Percentiles rank a stretch among this genome's conserved stretches.
phyloP scores from a whole-genome alignment of 2,797 vertebrate genomes.

The Gymnodraco acuticeps region DNA sequence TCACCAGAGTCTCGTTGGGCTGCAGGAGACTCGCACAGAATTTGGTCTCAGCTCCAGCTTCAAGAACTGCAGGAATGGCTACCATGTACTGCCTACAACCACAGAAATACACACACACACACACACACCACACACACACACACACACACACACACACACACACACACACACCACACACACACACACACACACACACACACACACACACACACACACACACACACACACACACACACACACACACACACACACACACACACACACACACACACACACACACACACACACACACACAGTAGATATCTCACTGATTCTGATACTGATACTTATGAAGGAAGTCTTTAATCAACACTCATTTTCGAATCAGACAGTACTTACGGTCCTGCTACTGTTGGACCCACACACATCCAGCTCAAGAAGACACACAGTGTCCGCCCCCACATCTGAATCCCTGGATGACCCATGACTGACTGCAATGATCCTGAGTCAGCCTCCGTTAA shows the following conservation, averaged over 20 bases:
- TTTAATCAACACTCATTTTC: background rate
- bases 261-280: too few species aligned
- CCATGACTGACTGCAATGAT: slow-evolving; percentile 56
- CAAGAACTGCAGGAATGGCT: slow-evolving; percentile 73
- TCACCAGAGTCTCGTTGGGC: slow-evolving; percentile 70
- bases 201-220: too few species aligned
- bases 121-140: too few species aligned
- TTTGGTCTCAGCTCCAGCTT: slow-evolving; percentile 67
- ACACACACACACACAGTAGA: too few species aligned
- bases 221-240: too few species aligned
- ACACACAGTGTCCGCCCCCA: slow-evolving; percentile 58
- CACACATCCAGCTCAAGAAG: slow-evolving; percentile 44
- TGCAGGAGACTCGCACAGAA: slow-evolving; percentile 77
- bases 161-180: too few species aligned
- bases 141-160: too few species aligned
- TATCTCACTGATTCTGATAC: too few species aligned
- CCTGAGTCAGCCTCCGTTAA: slow-evolving; percentile 32
- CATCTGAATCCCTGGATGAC: slow-evolving; percentile 31
- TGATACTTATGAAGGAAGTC: too few species aligned
- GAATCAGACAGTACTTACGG: slow-evolving; percentile 59
- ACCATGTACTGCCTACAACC: slow-evolving; percentile 77
- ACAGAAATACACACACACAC: too few species aligned
- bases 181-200: too few species aligned
- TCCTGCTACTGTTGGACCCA: slow-evolving; percentile 15
- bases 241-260: too few species aligned